Conservation (phyloP, 2,113 vertebrate genomes). For the Notarius lentiginosus region DNA sequence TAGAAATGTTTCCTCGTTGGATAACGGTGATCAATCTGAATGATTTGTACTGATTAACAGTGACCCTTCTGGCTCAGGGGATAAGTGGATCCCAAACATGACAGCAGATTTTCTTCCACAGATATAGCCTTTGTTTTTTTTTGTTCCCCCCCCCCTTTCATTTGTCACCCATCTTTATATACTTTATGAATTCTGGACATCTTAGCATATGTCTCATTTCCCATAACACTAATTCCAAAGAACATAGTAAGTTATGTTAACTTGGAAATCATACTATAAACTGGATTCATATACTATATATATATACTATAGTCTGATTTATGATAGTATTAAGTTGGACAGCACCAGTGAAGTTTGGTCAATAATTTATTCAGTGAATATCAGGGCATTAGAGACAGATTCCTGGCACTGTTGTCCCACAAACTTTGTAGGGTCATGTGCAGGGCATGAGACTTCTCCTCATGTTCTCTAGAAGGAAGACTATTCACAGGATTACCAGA, state of each 20-base stretch:
- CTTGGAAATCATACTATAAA: background rate
- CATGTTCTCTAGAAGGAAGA: background rate
- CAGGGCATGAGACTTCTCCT: constrained; percentile 1
- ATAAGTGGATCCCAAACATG: background rate
- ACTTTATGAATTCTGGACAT: background rate
- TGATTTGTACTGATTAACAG: background rate
- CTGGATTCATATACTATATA: too few relatives aligned
- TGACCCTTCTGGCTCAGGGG: background rate
- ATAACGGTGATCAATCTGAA: background rate
- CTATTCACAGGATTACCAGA: constrained; percentile 12
- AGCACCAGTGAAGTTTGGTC: background rate
- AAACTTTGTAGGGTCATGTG: background rate
- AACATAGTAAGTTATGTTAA: background rate
- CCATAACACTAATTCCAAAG: background rate
- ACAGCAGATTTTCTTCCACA: background rate
- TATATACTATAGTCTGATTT: background rate
- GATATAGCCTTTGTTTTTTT: background rate
- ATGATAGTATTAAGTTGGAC: background rate
- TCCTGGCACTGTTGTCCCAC: background rate
- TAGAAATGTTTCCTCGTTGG: background rate
- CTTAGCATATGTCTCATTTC: background rate
- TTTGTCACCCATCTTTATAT: background rate
- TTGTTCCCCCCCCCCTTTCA: background rate
- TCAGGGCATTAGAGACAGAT: background rate
- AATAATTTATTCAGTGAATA: constrained; percentile 4